These are phyloP conservation scores for Chalcis sispes DNA, from an alignment of 2,888 invertebrate species.

Conservation along the genomic window DNA sequence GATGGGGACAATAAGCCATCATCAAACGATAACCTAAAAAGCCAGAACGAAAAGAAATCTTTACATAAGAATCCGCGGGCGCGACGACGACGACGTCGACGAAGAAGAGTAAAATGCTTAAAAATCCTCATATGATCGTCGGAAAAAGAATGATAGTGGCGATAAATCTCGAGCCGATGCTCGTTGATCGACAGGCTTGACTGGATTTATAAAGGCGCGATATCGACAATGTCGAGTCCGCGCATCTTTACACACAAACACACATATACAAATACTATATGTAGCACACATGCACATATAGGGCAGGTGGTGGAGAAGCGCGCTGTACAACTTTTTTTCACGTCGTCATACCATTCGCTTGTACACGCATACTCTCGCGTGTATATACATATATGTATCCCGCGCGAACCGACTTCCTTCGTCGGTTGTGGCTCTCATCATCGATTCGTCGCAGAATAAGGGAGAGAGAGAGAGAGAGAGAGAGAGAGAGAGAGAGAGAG, in stretches of 20 bases:
- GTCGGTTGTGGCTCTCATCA: slow-evolving; percentile 30
- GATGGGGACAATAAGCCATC: too few relatives aligned
- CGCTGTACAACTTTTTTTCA: slow-evolving; percentile 57
- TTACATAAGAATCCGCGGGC: too few relatives aligned
- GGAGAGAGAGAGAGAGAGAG: not conserved
- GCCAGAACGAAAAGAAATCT: too few relatives aligned
- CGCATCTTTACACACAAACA: not conserved
- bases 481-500: not conserved
- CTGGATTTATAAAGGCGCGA: slow-evolving; percentile 45
- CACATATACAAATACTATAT: too few relatives aligned
- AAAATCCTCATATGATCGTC: slow-evolving; percentile 26
- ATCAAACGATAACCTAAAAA: too few relatives aligned
- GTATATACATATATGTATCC: too few relatives aligned
- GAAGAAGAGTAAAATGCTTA: not conserved
- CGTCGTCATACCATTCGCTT: slow-evolving; percentile 1
- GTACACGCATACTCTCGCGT: too few relatives aligned
- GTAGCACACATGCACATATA: slow-evolving; percentile 47
- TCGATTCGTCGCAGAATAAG: slow-evolving; percentile 41
- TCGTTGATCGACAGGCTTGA: slow-evolving; percentile 4
- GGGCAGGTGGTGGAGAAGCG: slow-evolving; percentile 44
- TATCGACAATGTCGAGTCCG: slow-evolving; percentile 42
- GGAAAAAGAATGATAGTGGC: too few relatives aligned
- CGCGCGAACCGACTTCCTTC: too few relatives aligned
- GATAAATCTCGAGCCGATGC: slow-evolving; percentile 34
- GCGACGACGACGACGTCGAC: not conserved